Base-by-base conservation (phyloP, 2,888 invertebrate genomes). In the Apomyelois bistriatella region DNA sequence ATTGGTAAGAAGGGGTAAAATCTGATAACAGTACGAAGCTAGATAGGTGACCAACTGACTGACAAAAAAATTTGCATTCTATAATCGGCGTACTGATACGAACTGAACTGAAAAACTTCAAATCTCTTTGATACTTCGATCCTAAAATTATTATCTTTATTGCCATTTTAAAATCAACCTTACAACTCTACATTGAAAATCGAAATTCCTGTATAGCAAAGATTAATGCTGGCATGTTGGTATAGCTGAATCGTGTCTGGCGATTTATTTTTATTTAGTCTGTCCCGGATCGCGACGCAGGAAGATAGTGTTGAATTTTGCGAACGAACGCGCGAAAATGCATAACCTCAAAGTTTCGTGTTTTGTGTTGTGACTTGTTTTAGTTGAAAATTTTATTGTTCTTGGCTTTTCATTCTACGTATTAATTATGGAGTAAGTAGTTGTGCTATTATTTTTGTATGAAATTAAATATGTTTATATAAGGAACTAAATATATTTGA, bases 241-340 rank as follows among this genome's bases (percentile, higher is more conserved):
- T 32, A 32, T 10, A 3, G 9, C 9, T 16, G 46, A 46, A 16
- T 46, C 15, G 46, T 7, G 46, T 46, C 32, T 32, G 22, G 32
- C 32, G 8, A 46, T 32, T 46, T 46, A 46, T 46, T 46, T 46
- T 46, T 46, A 46, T 46, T 46, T 46, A 46, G 46, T 46, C 46
- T 46, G 46, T 46, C 46, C 35, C 35, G 32, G 9, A 15, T 15
- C 3, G 3, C 15, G 16, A 12, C 32, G 32, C 32, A 15, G 30
- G 32, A 16, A 13, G 46, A 1, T 13, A 12, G 46, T 32, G 46
- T 10, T 16, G 32, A 1, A 0, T 10, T 46, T 10, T 3, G 46
- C 0, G 37, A 10, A 9, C 10, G 13, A 15, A n/a, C 50, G 51
- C 51, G 51, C 41, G 51, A 51, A 51, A 51, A 35, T 17, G 35